These are phyloP conservation scores for Magallana gigas DNA, from an alignment of 1,140 invertebrate species.

Conservation along the genomic window DNA sequence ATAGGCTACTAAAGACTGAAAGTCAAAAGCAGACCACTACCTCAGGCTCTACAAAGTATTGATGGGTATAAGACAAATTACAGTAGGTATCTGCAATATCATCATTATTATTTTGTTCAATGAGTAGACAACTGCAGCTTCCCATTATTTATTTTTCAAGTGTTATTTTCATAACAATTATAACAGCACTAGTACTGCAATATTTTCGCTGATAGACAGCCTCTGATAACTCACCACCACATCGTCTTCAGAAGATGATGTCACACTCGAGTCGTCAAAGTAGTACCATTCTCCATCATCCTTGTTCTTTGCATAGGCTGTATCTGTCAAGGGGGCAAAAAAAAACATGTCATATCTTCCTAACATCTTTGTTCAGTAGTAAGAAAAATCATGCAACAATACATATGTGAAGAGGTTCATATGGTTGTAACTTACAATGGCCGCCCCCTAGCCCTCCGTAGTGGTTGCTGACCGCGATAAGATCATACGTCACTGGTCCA, in stretches of 20 bases:
- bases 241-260: conserved; percentile 69
- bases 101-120: no score
- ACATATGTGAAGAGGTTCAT: no score
- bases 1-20: no score
- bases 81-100: no score
- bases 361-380: not conserved
- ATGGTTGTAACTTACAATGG: conserved; percentile 79
- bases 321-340: conserved; percentile 76
- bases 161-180: no score
- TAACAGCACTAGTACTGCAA: no score
- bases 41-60: no score
- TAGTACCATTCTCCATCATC: conserved; percentile 81
- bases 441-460: conserved; percentile 83
- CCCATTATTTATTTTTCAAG: no score
- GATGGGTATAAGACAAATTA: no score
- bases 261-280: conserved; percentile 83
- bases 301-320: conserved; percentile 81
- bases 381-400: not conserved
- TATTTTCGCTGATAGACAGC: no score
- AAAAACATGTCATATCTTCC: not conserved
- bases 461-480: conserved; percentile 83
- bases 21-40: no score
- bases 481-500: conserved; percentile 80
- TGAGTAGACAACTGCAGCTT: no score
- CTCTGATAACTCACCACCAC: conserved; percentile 70